These are phyloP conservation scores for Sarcophilus harrisii DNA, from an alignment of 2,797 vertebrate genomes.

Conservation along the genomic window DNA sequence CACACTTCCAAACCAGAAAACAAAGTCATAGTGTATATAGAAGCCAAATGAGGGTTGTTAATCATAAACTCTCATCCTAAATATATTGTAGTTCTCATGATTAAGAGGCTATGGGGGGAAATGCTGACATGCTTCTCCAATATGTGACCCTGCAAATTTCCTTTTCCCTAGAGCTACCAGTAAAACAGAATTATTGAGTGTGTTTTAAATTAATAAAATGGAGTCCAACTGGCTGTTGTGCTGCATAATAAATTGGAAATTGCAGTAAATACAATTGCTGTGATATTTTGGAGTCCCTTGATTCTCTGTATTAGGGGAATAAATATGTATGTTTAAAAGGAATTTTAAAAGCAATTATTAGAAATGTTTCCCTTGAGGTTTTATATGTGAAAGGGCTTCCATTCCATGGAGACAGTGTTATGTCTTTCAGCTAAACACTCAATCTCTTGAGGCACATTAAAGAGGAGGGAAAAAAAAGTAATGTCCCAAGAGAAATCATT, in stretches of 20 bases:
- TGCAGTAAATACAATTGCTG: conserved; percentile 12
- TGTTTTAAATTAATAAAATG: conserved; percentile 21
- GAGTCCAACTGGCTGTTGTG: background rate
- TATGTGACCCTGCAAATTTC: background rate
- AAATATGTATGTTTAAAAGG: conserved; percentile 25
- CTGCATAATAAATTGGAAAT: conserved; percentile 43
- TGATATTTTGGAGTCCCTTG: conserved; percentile 28
- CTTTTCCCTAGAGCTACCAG: background rate
- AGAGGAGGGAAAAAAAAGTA: too few relatives aligned
- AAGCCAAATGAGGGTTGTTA: background rate
- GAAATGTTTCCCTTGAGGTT: conserved; percentile 17
- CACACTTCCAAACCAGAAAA: background rate
- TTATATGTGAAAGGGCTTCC: background rate
- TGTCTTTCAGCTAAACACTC: background rate
- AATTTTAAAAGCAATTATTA: conserved; percentile 54
- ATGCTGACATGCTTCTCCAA: background rate
- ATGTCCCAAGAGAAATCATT: background rate
- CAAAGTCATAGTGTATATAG: background rate
- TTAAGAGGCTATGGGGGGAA: background rate
- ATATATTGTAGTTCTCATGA: background rate
- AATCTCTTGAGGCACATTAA: background rate
- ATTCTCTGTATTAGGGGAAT: conserved; percentile 42
- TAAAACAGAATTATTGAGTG: background rate
- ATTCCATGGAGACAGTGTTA: accelerated
- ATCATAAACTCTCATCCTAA: background rate